Evolutionary conservation across 2,888 invertebrate genomes (phyloP), one percentile per base, ranked within the genome.

Genomic region (Liposcelis brunnea): DNA sequence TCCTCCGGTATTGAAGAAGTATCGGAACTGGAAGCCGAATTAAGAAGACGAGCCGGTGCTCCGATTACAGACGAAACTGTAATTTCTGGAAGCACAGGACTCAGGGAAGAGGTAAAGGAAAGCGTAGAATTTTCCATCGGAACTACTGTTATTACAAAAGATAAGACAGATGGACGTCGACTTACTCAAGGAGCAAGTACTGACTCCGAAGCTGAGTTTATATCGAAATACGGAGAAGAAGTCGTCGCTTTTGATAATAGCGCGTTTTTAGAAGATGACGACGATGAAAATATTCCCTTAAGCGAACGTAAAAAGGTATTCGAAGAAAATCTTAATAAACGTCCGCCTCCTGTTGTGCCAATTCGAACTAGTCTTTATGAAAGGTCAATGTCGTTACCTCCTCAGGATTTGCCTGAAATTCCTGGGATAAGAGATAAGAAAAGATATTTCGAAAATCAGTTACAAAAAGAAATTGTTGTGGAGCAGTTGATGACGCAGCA

Each of bases 381-480:
- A 55, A 55, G 69, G 48, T 68, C 68, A 3, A 61, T 63, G 31
- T 69, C 69, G 1, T 52, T 69, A 40, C 69, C 69, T 2, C 26
- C 31, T 34, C 64, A 66, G n/a, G 66, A 66, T 55, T 62, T 63
- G 48, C 52, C 66, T 10, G 62, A 71, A 52, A 64, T 70, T 4
- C 70, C 69, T n/a, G 68, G 68, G 21, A 69, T 70, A 1, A 67
- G 68, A 47, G 63, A 69, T 36, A 68, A 71, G 48, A 73, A 73
- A 44, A 67, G 69, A 49, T 70, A 70, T 47, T 73, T 72, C 52
- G 74, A 74, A 56, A 69, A 71, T 51, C 72, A 73, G 54, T 71
- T 74, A 46, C 70, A 70, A 52, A 71, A 68, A 49, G 74, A 74
- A 52, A 65, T 70, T 60, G 66, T 67, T n/a, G 66, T 66, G 49